Evolutionary conservation across 2,888 invertebrate species (phyloP).

Genomic region (Acronicta alni): DNA sequence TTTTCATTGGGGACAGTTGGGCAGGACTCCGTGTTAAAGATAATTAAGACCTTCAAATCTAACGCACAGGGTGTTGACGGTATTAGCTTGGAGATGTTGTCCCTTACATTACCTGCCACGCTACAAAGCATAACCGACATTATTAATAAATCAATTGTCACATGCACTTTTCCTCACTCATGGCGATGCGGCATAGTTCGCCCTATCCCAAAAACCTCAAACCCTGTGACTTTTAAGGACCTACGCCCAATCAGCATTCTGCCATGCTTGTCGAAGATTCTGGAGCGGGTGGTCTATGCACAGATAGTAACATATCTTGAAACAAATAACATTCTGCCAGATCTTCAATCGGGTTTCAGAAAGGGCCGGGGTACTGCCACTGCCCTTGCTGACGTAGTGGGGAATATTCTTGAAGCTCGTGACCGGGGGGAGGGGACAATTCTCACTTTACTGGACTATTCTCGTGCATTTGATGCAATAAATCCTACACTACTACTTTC

Average conservation of each 20-base stretch:
- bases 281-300: conserved; percentile 19
- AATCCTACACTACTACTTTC: conserved; percentile 25
- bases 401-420: conserved; percentile 30
- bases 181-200: not conserved
- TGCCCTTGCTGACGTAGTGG: conserved; percentile 32
- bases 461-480: conserved; percentile 44
- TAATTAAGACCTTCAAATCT: not conserved
- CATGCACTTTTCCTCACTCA: not conserved
- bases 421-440: conserved; percentile 34
- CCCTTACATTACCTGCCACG: not conserved
- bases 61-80: not conserved
- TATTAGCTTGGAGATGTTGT: not conserved
- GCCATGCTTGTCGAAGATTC: conserved; percentile 26
- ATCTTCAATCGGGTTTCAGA: conserved; percentile 42
- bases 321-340: conserved; percentile 23
- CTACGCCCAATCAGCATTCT: conserved; percentile 37
- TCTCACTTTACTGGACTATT: conserved; percentile 38
- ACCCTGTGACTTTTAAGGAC: conserved; percentile 9
- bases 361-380: conserved; percentile 28
- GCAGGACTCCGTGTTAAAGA: not conserved
- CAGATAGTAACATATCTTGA: conserved; percentile 24
- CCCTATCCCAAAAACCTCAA: not conserved
- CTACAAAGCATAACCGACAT: not conserved
- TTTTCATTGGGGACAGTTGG: not conserved
- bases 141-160: not conserved